Base-by-base conservation (phyloP, 2,888 invertebrate genomes). In the Drosophila sordidula region DNA sequence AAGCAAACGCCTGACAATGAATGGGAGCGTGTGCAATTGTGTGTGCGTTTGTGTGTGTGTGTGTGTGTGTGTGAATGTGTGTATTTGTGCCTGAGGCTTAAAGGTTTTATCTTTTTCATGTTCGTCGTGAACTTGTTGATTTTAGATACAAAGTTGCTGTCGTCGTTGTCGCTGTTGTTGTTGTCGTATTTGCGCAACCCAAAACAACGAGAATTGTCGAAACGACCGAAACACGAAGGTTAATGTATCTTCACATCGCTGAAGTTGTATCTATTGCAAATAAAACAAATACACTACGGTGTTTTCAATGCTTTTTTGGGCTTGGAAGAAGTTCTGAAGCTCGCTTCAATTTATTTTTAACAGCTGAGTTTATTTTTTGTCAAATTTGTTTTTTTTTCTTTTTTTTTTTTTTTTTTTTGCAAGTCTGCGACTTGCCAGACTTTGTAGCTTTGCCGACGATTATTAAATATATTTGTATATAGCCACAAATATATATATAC, bases 81-180 rank as follows among this genome's bases (percentile, higher is more conserved):
- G 29, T 42, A 52, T 22, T 32, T 55, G 56, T 70, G 66, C 68
- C 67, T 73, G 67, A 78, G 70, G 84, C 87, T 84, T 81, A 69
- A 80, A 80, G 75, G 81, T 87, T 87, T 88, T 85, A 80, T 87
- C 81, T 88, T 63, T 67, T 75, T 71, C 66, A 58, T 75, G 85
- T 74, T 64, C 78, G 70, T 81, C 71, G 72, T 80, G 88, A 85
- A 85, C 88, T 85, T 88, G 85, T 85, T 85, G 85, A 86, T 85
- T 86, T 80, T 80, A 88, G 85, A 85, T 85, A 85, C 87, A 88
- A 87, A 70, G 45, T 75, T 70, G 56, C 46, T 61, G 70, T 61
- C 38, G 70, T 50, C 57, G 54, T 71, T 55, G 70, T 46, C 26
- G 58, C 46, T 46, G 57, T 62, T 50, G 29, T 9, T 29, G 29